Percentiles rank a stretch among this genome's conserved stretches.
Evolutionary conservation across 1,140 invertebrate genomes (phyloP).

Genomic region (Onthophagus taurus): DNA sequence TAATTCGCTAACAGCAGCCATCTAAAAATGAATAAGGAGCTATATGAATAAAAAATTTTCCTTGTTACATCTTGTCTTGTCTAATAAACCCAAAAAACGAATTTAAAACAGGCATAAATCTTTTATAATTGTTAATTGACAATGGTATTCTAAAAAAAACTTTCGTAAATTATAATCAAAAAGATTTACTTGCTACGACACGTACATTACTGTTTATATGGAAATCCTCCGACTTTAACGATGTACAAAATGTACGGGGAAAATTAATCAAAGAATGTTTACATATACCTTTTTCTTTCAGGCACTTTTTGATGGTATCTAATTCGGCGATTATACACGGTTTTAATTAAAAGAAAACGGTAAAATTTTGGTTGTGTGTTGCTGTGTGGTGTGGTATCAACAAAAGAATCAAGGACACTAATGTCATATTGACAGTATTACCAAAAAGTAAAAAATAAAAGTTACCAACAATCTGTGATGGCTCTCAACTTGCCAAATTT

Average conservation of each 20-base stretch:
- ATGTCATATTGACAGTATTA: too few species aligned
- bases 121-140: not conserved
- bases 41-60: constrained; percentile 6
- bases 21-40: constrained; percentile 24
- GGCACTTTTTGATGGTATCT: not conserved
- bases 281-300: constrained; percentile 1
- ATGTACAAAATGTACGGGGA: not conserved
- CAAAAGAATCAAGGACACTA: constrained; percentile 16
- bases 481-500: too few species aligned
- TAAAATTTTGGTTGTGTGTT: constrained; percentile 2
- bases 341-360: constrained; percentile 4
- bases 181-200: constrained; percentile 1
- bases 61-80: not conserved
- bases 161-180: constrained; percentile 12
- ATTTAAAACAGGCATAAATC: not conserved
- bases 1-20: constrained; percentile 50
- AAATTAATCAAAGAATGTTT: not conserved
- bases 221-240: not conserved
- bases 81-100: not conserved
- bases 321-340: not conserved
- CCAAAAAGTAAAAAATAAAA: too few species aligned
- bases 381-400: constrained; percentile 6
- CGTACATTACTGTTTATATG: not conserved
- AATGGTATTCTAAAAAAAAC: constrained; percentile 1
- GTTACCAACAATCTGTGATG: too few species aligned